Conservation (phyloP, 2,797 vertebrate species). For the Falco rusticolus region DNA sequence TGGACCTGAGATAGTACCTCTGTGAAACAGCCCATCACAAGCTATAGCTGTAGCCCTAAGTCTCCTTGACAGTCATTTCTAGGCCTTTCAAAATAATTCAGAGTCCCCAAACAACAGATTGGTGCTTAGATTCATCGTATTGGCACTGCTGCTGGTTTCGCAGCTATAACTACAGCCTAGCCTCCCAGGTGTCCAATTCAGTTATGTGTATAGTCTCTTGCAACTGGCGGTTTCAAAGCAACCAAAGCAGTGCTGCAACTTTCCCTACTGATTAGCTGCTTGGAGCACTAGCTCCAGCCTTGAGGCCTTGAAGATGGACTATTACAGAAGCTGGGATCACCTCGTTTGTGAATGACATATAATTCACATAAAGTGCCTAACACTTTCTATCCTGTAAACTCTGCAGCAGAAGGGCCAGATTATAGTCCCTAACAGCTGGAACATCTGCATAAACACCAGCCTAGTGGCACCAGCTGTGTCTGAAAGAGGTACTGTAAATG, state of each 20-base stretch:
- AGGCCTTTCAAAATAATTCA: constrained; percentile 31
- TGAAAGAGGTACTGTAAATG: not conserved
- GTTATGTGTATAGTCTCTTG: not conserved
- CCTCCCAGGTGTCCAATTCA: constrained; percentile 57
- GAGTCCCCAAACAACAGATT: constrained; percentile 32
- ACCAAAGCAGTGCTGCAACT: not conserved
- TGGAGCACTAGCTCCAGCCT: not conserved
- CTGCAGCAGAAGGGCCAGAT: not conserved
- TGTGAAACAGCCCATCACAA: not conserved
- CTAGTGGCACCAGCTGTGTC: constrained; percentile 14
- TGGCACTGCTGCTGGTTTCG: constrained; percentile 39
- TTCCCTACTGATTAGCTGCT: not conserved
- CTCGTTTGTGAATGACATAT: constrained; percentile 6
- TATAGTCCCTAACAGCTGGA: constrained; percentile 24
- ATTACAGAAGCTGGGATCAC: not conserved
- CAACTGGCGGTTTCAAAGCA: not conserved
- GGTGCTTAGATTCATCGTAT: not conserved
- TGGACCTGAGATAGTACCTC: not conserved
- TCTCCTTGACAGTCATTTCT: not conserved
- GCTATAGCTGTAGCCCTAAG: not conserved
- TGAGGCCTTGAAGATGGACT: not conserved
- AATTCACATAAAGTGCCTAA: not conserved
- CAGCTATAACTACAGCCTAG: constrained; percentile 24
- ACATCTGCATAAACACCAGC: constrained; percentile 22
- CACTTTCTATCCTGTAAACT: not conserved